Evolutionary conservation across 1,140 invertebrate genomes (phyloP).

Genomic region (Hylaeus anthracinus): DNA sequence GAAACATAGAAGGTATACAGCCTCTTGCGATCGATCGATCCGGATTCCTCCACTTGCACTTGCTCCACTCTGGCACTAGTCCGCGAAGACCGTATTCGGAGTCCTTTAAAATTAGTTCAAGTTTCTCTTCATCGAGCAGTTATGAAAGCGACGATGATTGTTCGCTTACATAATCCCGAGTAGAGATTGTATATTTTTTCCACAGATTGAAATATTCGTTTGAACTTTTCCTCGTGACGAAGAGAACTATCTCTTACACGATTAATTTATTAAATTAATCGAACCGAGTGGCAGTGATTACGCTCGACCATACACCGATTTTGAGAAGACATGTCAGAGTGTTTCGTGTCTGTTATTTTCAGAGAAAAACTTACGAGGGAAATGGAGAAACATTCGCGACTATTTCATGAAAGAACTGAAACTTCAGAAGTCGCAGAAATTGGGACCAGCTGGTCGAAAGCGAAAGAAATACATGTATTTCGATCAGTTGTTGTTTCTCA

Average conservation of each 20-base stretch:
- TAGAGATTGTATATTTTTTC: not conserved
- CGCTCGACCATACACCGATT: not conserved
- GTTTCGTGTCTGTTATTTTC: conserved; percentile 42
- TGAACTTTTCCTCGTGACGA: not conserved
- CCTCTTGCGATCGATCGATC: conserved; percentile 61
- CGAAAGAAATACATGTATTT: conserved; percentile 75
- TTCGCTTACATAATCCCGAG: not conserved
- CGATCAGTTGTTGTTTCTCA: conserved; percentile 72
- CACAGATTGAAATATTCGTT: not conserved
- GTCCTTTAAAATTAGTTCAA: conserved; percentile 33
- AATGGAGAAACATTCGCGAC: conserved; percentile 77
- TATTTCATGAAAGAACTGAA: conserved; percentile 78
- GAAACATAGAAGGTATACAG: conserved; percentile 74
- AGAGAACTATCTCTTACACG: too few relatives aligned
- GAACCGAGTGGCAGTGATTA: not conserved
- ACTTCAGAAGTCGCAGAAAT: conserved; percentile 60
- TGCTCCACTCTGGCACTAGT: conserved; percentile 26
- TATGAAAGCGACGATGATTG: not conserved
- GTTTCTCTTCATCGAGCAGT: not conserved
- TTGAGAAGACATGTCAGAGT: not conserved
- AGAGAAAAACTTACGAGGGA: conserved; percentile 74
- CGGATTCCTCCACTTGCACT: conserved; percentile 49
- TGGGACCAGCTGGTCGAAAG: conserved; percentile 60
- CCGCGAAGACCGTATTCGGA: conserved; percentile 3
- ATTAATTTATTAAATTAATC: not conserved